Percentiles rank a stretch among this genome's conserved stretches.
These are phyloP conservation scores for Euglossa dilemma DNA, from an alignment of 1,140 invertebrate species.

Conservation along the genomic window DNA sequence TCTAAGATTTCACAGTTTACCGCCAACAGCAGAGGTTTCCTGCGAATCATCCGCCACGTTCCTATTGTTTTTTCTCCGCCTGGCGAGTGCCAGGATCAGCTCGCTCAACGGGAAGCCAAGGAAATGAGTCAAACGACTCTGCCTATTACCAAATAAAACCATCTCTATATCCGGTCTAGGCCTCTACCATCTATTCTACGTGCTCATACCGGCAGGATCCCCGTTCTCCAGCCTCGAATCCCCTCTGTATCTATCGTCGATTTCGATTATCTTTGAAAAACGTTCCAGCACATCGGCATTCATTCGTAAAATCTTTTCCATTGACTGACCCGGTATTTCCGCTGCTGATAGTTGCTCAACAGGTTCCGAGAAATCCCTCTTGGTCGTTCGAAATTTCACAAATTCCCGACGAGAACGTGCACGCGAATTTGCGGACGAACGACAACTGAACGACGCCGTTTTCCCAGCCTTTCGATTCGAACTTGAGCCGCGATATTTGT, in stretches of 20 bases:
- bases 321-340: too few species aligned
- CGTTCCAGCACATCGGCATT: too few species aligned
- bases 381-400: neutral
- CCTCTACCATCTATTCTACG: too few species aligned
- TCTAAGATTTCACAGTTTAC: neutral
- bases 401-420: slow-evolving; percentile 6
- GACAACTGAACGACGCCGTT: slow-evolving; percentile 60
- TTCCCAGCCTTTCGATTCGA: slow-evolving; percentile 38
- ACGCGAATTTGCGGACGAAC: slow-evolving; percentile 36
- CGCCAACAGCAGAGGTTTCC: neutral
- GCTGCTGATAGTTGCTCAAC: neutral
- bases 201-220: too few species aligned
- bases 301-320: too few species aligned
- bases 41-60: neutral
- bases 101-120: neutral
- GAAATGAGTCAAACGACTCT: neutral
- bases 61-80: neutral
- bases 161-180: too few species aligned
- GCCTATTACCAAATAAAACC: too few species aligned
- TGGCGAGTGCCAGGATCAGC: neutral
- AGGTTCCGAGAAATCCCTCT: neutral
- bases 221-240: too few species aligned
- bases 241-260: too few species aligned
- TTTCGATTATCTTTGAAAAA: too few species aligned
- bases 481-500: slow-evolving; percentile 71